Evolutionary conservation across 2,888 invertebrate species (phyloP).

Genomic region (Sarcophaga carnaria): DNA sequence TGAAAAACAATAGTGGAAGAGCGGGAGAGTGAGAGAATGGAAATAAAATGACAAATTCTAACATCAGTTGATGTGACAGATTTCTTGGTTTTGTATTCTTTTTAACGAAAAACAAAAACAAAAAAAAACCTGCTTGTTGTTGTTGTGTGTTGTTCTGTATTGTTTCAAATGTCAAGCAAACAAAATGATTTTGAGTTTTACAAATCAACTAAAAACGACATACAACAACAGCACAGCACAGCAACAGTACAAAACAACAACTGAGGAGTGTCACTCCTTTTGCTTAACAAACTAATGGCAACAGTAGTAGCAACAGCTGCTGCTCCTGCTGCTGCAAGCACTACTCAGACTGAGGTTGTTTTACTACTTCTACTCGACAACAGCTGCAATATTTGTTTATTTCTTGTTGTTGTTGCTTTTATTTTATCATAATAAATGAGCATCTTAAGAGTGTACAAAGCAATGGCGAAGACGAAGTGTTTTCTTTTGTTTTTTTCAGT

Average conservation of each 20-base stretch:
- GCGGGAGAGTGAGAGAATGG: neutral
- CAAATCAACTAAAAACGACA: slow-evolving; percentile 42
- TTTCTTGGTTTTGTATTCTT: slow-evolving; percentile 50
- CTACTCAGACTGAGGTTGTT: neutral
- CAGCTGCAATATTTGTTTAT: neutral
- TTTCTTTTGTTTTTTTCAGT: no score
- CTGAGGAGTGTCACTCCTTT: neutral
- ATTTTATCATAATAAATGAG: neutral
- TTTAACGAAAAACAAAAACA: neutral
- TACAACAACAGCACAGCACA: neutral
- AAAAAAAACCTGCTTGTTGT: slow-evolving; percentile 40
- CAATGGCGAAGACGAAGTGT: neutral
- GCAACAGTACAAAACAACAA: neutral
- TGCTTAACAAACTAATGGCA: neutral
- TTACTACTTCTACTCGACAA: neutral
- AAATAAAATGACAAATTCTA: slow-evolving; percentile 68
- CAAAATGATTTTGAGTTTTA: slow-evolving; percentile 66
- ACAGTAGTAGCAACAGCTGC: neutral
- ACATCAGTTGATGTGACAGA: slow-evolving; percentile 68
- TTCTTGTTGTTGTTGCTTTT: neutral
- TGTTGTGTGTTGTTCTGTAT: slow-evolving; percentile 31
- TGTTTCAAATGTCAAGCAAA: slow-evolving; percentile 68
- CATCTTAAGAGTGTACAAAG: neutral
- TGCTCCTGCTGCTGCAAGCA: no score
- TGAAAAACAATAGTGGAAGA: neutral